phyloP scores from a whole-genome alignment of 2,797 vertebrate genomes.

The Varecia variegata region DNA sequence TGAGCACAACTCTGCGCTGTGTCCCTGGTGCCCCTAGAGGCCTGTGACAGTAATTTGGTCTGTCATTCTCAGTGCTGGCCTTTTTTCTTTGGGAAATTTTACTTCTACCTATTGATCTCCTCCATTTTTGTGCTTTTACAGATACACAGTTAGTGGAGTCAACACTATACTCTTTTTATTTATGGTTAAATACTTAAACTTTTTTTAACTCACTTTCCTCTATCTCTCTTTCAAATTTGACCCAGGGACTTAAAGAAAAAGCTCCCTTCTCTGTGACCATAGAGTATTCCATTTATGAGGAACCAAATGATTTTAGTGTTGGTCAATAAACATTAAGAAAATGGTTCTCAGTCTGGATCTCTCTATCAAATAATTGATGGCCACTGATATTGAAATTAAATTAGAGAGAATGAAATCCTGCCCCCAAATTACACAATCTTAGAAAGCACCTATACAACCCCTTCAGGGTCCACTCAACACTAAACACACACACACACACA shows the following conservation, averaged over 20 bases:
- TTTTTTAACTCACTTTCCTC: neutral
- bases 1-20: neutral
- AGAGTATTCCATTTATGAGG: neutral
- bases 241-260: neutral
- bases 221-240: neutral
- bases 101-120: neutral
- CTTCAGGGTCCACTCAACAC: neutral
- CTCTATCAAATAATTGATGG: neutral
- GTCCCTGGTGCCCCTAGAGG: rapidly evolving
- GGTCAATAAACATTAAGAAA: neutral
- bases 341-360: neutral
- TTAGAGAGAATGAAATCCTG: neutral
- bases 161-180: neutral
- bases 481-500: neutral
- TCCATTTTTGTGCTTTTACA: neutral
- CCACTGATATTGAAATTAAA: neutral
- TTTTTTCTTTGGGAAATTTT: neutral
- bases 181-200: neutral
- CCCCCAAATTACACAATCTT: neutral
- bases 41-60: neutral
- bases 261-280: neutral
- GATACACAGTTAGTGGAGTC: neutral
- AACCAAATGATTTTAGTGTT: neutral
- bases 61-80: neutral
- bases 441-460: neutral